Evolutionary conservation across 2,888 invertebrate genomes (phyloP), one percentile per base, ranked within the genome.

Genomic region (Chalcis sispes): DNA sequence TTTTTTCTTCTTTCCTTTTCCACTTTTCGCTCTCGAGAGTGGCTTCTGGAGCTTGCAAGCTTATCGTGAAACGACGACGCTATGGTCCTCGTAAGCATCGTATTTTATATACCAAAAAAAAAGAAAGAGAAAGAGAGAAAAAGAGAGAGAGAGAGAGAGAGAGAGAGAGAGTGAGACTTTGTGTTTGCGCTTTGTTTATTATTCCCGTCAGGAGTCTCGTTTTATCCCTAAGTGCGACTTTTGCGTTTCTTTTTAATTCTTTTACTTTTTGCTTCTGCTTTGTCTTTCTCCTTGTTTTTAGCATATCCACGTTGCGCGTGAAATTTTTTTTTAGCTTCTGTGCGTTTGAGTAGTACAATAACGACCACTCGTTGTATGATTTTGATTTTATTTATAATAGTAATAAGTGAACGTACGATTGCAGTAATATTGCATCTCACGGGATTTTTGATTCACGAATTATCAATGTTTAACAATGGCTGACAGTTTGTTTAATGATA

Each of bases 151-250:
- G 13, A 36, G 56, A 18, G 54, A 15, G 13, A 13, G 18, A 32
- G 50, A 52, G 25, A 20, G 25, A 56, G 23, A 56, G 23, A n/a
- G 23, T 10, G 52, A 52, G 56, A 56, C 29, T 20, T 54, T 67
- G 15, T 62, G 29, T 58, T 32, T 42, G 61, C 27, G 62, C 54
- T 54, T 62, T 54, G 62, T 64, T 72, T 64, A 50, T 58, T 58
- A 72, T 72, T 72, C 65, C 40, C 25, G 48, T 20, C 58, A 20
- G 56, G 48, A 50, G 65, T 27, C 27, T 25, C 58, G 36, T 58
- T 58, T 65, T 65, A 56, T 46, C 23, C 36, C 18, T 29, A 25
- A 64, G 46, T 72, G 65, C 58, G 18, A 50, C 13, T 58, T 69
- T 69, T n/a, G 40, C 54, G 3, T 27, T 25, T 27, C 23, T 32